These are phyloP conservation scores for Drosophila sturtevanti DNA, from an alignment of 1,140 invertebrate genomes.

Conservation along the genomic window DNA sequence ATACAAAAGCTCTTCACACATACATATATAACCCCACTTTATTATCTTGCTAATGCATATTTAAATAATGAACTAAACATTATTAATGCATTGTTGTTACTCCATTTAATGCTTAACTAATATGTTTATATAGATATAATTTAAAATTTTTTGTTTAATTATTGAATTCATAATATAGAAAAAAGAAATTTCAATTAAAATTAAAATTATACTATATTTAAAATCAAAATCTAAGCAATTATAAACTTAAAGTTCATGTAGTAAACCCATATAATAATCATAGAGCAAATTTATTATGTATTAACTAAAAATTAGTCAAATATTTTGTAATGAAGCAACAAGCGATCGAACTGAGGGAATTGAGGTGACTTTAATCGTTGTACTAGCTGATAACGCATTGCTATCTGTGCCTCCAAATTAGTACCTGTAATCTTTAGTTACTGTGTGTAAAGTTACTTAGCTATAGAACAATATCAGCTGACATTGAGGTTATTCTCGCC, in stretches of 20 bases:
- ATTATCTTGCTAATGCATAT: neutral
- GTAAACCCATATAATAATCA: too few species aligned
- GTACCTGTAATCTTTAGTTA: neutral
- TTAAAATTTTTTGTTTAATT: too few species aligned
- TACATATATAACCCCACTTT: neutral
- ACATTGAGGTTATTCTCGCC: too few species aligned
- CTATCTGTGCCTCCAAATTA: neutral
- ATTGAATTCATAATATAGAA: too few species aligned
- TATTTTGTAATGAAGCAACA: neutral
- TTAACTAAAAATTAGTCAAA: neutral
- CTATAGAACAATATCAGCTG: neutral
- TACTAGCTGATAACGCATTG: neutral
- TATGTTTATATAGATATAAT: too few species aligned
- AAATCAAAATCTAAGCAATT: too few species aligned
- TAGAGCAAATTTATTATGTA: neutral
- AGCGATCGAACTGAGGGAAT: neutral
- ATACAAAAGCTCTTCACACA: neutral
- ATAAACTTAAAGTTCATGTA: too few species aligned
- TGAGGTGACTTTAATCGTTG: neutral
- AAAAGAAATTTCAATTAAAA: too few species aligned
- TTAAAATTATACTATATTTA: too few species aligned
- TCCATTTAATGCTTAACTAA: too few species aligned
- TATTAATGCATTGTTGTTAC: neutral
- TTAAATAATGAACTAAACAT: neutral
- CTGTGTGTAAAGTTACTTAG: neutral